These are phyloP conservation scores for Drosophila flavopinicola DNA, from an alignment of 2,888 invertebrate genomes.

Conservation along the genomic window DNA sequence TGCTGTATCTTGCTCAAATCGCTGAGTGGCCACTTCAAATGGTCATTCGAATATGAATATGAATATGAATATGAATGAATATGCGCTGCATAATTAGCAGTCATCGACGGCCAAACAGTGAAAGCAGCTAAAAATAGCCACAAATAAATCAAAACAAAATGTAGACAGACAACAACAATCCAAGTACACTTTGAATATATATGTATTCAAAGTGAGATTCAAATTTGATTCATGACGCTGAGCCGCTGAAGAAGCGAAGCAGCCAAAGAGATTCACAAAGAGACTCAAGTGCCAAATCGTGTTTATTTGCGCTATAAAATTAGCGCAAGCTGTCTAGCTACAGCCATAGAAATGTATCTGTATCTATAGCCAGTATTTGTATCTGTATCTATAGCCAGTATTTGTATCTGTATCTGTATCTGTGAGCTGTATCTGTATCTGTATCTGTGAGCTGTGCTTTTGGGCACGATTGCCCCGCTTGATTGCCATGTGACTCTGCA, in stretches of 20 bases:
- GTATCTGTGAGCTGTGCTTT: constrained; percentile 46
- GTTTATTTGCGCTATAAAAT: constrained; percentile 78
- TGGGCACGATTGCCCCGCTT: constrained; percentile 63
- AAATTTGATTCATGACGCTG: constrained; percentile 33
- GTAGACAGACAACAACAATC: neutral
- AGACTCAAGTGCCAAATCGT: constrained; percentile 77
- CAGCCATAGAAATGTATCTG: constrained; percentile 16
- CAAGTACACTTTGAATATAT: neutral
- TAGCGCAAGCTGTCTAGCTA: constrained; percentile 54
- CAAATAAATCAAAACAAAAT: constrained; percentile 14
- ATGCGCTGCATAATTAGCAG: constrained; percentile 71
- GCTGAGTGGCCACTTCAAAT: constrained; percentile 50
- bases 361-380: constrained; percentile 13
- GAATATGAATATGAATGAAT: constrained; percentile 32
- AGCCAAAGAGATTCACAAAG: constrained; percentile 30
- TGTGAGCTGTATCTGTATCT: constrained; percentile 13
- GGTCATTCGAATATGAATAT: constrained; percentile 53
- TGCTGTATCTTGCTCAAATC: constrained; percentile 24
- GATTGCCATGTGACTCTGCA: constrained; percentile 72
- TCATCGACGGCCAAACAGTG: constrained; percentile 51
- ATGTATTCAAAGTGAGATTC: neutral
- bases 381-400: constrained; percentile 12
- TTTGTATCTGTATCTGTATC: constrained; percentile 13
- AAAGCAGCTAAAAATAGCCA: constrained; percentile 62
- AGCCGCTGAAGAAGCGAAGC: constrained; percentile 61